Evolutionary conservation across 2,797 vertebrate genomes (phyloP).

Genomic region (Amphiprion clarkii): DNA sequence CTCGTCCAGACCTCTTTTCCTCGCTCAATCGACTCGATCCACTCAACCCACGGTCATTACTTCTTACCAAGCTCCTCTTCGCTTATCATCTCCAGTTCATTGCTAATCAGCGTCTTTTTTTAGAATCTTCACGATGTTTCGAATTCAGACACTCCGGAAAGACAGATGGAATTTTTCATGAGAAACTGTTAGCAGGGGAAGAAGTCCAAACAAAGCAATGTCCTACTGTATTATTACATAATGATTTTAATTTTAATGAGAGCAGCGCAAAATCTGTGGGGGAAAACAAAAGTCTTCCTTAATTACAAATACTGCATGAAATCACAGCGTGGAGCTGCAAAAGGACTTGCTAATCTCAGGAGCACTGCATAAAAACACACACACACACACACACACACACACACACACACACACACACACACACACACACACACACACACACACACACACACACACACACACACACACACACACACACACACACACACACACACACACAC

Average conservation of each 20-base stretch:
- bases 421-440: too few relatives aligned
- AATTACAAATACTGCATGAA: conserved; percentile 59
- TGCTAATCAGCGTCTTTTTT: conserved; percentile 23
- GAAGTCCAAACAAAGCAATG: conserved; percentile 36
- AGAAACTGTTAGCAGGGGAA: conserved; percentile 20
- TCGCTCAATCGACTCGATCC: conserved; percentile 60
- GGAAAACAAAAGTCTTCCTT: conserved; percentile 45
- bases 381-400: conserved; percentile 34
- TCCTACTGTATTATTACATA: conserved; percentile 32
- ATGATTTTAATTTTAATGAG: conserved; percentile 51
- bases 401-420: conserved; percentile 7
- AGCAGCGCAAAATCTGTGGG: conserved; percentile 33
- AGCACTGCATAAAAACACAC: conserved; percentile 41
- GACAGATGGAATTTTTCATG: conserved; percentile 7
- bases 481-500: conserved; percentile 11
- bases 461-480: conserved; percentile 36
- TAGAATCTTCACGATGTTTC: conserved; percentile 17
- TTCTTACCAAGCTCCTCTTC: conserved; percentile 37
- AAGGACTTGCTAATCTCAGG: conserved; percentile 50
- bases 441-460: background rate
- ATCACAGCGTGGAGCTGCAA: conserved; percentile 39
- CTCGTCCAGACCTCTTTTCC: conserved; percentile 59
- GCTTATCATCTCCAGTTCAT: conserved; percentile 10
- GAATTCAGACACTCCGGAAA: conserved; percentile 2
- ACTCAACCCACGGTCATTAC: conserved; percentile 56